Evolutionary conservation across 2,797 vertebrate species (phyloP), one percentile per base, ranked within the genome.

Genomic region (Sebastolobus alascanus): DNA sequence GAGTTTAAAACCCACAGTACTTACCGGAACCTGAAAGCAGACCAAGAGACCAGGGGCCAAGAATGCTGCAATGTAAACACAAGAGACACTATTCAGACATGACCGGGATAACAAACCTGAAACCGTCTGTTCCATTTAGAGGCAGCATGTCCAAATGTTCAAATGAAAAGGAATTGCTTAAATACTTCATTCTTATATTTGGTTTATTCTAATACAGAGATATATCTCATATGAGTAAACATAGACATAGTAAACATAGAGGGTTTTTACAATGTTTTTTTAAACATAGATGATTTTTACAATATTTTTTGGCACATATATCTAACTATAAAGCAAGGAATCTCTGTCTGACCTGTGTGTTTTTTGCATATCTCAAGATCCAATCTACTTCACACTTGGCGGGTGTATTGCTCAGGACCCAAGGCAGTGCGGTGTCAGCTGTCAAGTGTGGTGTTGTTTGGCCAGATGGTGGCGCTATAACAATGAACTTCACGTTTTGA

Each of bases 1-100:
- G 84, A 83, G 40, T 87, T 89, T 81, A 87, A 88, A 88, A 79
- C 73, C 79, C 84, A 38, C 84, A 75, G 82, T 85, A 70, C 61
- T 61, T 58, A 63, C 33, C 84, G 81, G 77, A 77, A 90, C 67
- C 78, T 80, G 61, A 83, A 50, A n/a, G 59, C 52, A 54, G 18
- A 50, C 46, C 46, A 20, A 20, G 18, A 56, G 54, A 60, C 20
- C 2, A 31, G 29, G 27, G 14, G 70, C 84, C 84, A 86, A 82
- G 68, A 80, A 74, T 64, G 46, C 40, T 68, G 70, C 38, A 84
- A 25, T 74, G 69, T 87, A 89, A 90, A 92, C 79, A 86, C 38
- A 60, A 72, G 59, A 82, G 80, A 68, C 40, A 55, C 11, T 68
- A 55, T 80, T 82, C 58, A 75, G 79, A 75, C 46, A 16, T 43